Evolutionary conservation across 2,888 invertebrate genomes (phyloP), one percentile per base, ranked within the genome.

Genomic region (Drosophila anceps): DNA sequence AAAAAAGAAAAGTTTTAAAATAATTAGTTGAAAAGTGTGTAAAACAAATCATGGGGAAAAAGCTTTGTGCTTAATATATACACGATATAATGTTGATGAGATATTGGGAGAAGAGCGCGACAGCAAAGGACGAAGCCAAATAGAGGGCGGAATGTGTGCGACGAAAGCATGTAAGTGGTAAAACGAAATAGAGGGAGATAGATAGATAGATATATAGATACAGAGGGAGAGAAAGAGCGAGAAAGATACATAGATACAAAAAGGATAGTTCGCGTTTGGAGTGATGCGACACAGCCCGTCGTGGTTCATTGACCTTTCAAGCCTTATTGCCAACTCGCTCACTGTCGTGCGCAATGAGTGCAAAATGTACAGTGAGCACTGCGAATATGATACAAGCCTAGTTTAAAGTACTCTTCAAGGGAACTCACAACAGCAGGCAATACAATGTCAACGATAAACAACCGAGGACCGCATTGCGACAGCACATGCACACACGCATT

Each of bases 1-100:
- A 81, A 79, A 74, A 78, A 77, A 79, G 71, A 75, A 81, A 75
- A 79, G 60, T 73, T 70, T 54, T 66, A 78, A 76, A 84, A 87
- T 73, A 73, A 75, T 82, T 88, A 76, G 76, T 79, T 69, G 50
- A 58, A 73, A 73, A 67, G 62, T 69, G 75, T 67, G 68, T 54
- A 68, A 66, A 71, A 71, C 62, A 73, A 64, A 66, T 79, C 33
- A 65, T 68, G 54, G 43, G 39, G 53, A 41, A 48, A 31, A 66
- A 75, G 59, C 63, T 53, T 69, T 63, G 71, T 64, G 62, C 62
- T 63, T 65, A 58, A 54, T 39, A 48, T 46, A 69, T 69, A 57
- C 24, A 43, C 43, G 48, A 37, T n/a, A 24, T 24, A 24, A 53
- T 35, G 48, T 18, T 4, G 37, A 54, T 50, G 68, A 55, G n/a